Evolutionary conservation across 2,113 vertebrate species (phyloP), one percentile per base, ranked within the genome.

Genomic region (Montifringilla adamsi): DNA sequence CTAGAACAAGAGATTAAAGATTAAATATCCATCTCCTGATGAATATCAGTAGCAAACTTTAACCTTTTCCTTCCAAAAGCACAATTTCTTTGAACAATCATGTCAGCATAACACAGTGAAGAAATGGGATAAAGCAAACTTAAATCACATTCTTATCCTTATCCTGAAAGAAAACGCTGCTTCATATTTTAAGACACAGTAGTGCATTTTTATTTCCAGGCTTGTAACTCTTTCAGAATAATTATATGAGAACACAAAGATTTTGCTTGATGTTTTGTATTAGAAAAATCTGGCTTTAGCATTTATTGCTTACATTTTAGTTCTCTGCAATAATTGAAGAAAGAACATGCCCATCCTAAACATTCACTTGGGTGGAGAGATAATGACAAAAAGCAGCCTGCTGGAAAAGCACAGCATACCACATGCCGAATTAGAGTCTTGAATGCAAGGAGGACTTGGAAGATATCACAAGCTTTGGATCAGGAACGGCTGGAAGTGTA

Each of bases 11-110:
- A 98, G 98, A 98, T 98, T 98, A 98, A 98, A 98, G 98, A 99
- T 99, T 98, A 98, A 98, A 98, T 98, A 98, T 98, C 98, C 98
- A 98, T 98, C 98, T 98, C 98, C 97, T 98, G 98, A 98, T 98
- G 98, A 98, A 98, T 98, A 98, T 98, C 98, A 98, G 98, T 98
- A 97, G 98, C 98, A 97, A 98, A 98, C 97, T 98, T 98, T 98
- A 99, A 98, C 98, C 98, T 98, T 98, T 98, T 98, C 98, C 98
- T 98, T 97, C 97, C 98, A 98, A 98, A 98, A 97, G 97, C 96
- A 94, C 95, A 87, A 90, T 97, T 97, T 97, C 95, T 97, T 98
- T 96, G 91, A 96, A 86, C 83, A 97, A 95, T 94, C 90, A 16
- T 50, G 93, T 93, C 91, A 96, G 93, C 68, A 88, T 63, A 95